Percentiles rank a stretch among this genome's conserved stretches.
Conservation (phyloP, 2,113 vertebrate species). For the Alligator mississippiensis region DNA sequence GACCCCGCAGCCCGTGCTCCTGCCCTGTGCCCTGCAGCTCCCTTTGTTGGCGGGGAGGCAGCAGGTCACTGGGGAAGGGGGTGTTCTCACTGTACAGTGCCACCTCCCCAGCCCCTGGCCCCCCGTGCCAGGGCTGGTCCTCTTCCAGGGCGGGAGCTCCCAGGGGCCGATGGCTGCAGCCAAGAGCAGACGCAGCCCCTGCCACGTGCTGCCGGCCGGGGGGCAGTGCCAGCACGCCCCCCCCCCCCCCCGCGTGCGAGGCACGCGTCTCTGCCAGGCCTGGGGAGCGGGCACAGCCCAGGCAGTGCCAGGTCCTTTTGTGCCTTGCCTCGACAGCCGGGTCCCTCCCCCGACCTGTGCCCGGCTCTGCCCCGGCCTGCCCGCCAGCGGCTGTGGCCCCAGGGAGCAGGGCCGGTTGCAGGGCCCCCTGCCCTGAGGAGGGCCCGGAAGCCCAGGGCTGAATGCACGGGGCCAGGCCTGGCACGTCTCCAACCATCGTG, state of each 20-base stretch:
- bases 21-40: not conserved
- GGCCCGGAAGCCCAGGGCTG: fast-evolving
- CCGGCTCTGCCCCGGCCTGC: not conserved
- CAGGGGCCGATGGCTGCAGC: too few species aligned
- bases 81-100: not conserved
- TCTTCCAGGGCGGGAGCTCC: not conserved
- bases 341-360: not conserved
- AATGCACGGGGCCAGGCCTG: not conserved
- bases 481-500: not conserved
- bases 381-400: not conserved
- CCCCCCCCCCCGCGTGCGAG: not conserved
- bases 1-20: fast-evolving
- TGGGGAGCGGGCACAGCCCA: not conserved
- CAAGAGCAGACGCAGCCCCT: too few species aligned
- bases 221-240: not conserved
- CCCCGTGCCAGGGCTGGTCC: not conserved
- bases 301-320: too few species aligned
- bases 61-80: not conserved
- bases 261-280: not conserved
- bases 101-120: not conserved
- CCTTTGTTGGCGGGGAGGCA: not conserved
- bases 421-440: not conserved
- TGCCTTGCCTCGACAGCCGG: too few species aligned
- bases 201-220: too few species aligned
- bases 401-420: not conserved